Evolutionary conservation across 2,888 invertebrate genomes (phyloP), one percentile per base, ranked within the genome.

Genomic region (Bhutanitis thaidina): DNA sequence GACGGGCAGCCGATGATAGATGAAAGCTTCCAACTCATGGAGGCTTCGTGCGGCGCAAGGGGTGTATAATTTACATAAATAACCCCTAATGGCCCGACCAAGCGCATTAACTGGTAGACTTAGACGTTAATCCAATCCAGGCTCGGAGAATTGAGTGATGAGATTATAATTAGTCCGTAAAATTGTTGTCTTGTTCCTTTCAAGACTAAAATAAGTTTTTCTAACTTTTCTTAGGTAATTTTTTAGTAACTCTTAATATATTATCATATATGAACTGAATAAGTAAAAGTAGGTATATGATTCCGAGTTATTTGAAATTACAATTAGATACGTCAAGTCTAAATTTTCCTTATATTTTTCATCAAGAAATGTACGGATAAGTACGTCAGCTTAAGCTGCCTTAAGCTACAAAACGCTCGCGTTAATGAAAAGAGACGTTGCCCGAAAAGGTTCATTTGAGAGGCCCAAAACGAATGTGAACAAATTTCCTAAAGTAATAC

Each of bases 61-160:
- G 55, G 49, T 55, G 56, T 45, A 49, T 53, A 62, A 77, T 81
- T 73, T 80, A 60, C 79, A 76, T 79, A 79, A 79, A 71, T 71
- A 72, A 64, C 63, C 65, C 63, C 62, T 77, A 77, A 77, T 74
- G 69, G 67, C 65, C 61, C 59, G 59, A 55, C 60, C 53, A 49
- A 56, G 50, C 53, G 54, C 55, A 60, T 64, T 61, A 58, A 55
- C 57, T 54, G 38, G 38, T 48, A 49, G 48, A 53, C 48, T 49
- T 44, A 51, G 51, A 59, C 57, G 59, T 52, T 69, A 70, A 76
- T 69, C 62, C 56, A 66, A 74, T 77, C 61, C 58, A 59, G 56
- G 20, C 46, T 15, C n/a, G 37, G 34, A 48, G 54, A 55, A 53
- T 48, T 58, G 56, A 61, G 49, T 60, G 59, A 64, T 61, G 54